Conservation (phyloP, 2,888 invertebrate species). For the Andrena camellia region DNA sequence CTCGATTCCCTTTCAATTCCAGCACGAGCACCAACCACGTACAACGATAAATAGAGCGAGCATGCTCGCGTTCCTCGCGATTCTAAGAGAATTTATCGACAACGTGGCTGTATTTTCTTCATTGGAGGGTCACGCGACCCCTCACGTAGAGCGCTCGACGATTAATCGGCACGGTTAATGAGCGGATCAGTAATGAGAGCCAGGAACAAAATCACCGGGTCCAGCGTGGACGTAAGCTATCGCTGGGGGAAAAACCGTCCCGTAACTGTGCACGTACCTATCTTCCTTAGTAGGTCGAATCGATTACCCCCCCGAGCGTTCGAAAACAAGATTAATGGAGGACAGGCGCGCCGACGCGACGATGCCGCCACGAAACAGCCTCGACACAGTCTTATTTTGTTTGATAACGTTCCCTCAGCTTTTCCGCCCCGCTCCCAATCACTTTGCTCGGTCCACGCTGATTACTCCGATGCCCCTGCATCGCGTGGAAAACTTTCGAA, state of each 20-base stretch:
- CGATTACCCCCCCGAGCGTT: slow-evolving; percentile 45
- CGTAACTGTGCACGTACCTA: slow-evolving; percentile 26
- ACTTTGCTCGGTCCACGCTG: not conserved
- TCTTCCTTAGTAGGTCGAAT: slow-evolving; percentile 55
- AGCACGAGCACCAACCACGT: not conserved
- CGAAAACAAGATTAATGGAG: slow-evolving; percentile 57
- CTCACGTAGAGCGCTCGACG: slow-evolving; percentile 41
- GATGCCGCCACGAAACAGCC: slow-evolving; percentile 4
- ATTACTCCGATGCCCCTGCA: not conserved
- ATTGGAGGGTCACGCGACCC: slow-evolving; percentile 33
- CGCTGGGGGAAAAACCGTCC: slow-evolving; percentile 5
- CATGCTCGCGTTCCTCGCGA: not conserved
- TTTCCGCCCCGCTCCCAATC: not conserved
- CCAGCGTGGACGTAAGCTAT: slow-evolving; percentile 5
- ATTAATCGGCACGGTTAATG: slow-evolving; percentile 55
- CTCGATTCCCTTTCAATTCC: not conserved
- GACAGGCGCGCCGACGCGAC: slow-evolving; percentile 31
- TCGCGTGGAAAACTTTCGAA: not conserved
- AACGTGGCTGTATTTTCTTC: slow-evolving; percentile 9
- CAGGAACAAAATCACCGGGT: slow-evolving; percentile 42
- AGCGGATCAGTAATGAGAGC: slow-evolving; percentile 46
- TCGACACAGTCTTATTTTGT: slow-evolving; percentile 13
- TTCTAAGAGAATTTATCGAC: slow-evolving; percentile 22
- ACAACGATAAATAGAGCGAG: not conserved
- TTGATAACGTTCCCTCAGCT: slow-evolving; percentile 2